Evolutionary conservation across 1,140 invertebrate species (phyloP), one percentile per base, ranked within the genome.

Genomic region (Drosophila lini): DNA sequence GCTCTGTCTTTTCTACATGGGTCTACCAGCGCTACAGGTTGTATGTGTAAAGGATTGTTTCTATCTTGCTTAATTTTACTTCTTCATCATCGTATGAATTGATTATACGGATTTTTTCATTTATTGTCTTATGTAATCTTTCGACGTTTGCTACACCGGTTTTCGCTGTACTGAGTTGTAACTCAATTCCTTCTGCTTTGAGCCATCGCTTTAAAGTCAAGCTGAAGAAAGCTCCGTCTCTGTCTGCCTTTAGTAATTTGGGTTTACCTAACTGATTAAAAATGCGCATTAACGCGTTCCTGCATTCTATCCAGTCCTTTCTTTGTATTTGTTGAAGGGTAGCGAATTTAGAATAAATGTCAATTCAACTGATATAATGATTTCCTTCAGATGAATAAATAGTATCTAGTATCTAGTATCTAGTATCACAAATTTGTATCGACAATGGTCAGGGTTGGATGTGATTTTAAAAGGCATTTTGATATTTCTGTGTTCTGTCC

Each of bases 51-150:
- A 41, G 40, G 7, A 16, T 41, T 41, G n/a, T 41, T 9, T 44
- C 42, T 44, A 44, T 44, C 16, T 44, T 44, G 19, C 42, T 44
- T 44, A 22, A 22, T 44, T 44, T 44, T 13, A 22, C 16, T 42
- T 42, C 41, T 19, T 42, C 16, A 11, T 19, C 9, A 22, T 44
- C 19, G 1, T 5, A 44, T 44, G 42, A 22, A 6, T 22, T 22
- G 10, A 44, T 44, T 19, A 44, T 44, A 11, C 42, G 9, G 2
- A 19, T 42, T 19, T 42, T 44, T 44, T 44, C 5, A 41, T 41
- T 41, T 16, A 16, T 41, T 41, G n/a, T 41, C 8, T 41, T 41
- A 16, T 16, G 40, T 41, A 42, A 2, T 16, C n/a, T 16, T 42
- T 42, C n/a, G 1, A 42, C n/a, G 41, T 16, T 3, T 16, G 16